Percentiles rank a stretch among this genome's conserved stretches.
Conservation (phyloP, 2,113 vertebrate genomes). For the Eclectus roratus region DNA sequence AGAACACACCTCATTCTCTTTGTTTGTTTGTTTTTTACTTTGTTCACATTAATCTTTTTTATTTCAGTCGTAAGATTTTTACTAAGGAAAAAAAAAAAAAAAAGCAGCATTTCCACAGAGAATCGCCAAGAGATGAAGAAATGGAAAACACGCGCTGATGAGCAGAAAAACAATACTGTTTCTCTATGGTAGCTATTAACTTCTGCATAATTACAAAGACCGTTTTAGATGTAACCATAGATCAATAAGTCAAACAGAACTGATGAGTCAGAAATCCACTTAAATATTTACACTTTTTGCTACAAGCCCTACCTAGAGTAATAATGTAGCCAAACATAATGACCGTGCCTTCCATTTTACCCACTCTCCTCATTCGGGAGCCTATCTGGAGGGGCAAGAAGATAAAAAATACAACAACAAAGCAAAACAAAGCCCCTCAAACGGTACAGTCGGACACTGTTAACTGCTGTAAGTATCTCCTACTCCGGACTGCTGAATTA, state of each 20-base stretch:
- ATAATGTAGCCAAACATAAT: neutral
- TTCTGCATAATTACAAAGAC: slow-evolving; percentile 11
- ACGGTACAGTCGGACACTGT: neutral
- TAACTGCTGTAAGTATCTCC: neutral
- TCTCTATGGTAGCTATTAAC: slow-evolving; percentile 57
- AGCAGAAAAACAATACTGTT: slow-evolving; percentile 24
- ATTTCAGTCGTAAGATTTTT: neutral
- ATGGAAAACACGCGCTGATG: slow-evolving; percentile 34
- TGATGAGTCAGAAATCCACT: slow-evolving; percentile 41
- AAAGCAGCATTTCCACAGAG: neutral
- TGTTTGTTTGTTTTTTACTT: neutral
- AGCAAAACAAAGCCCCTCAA: neutral
- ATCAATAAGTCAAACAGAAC: slow-evolving; percentile 40
- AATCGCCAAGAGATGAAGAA: slow-evolving; percentile 60
- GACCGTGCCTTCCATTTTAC: slow-evolving; percentile 37
- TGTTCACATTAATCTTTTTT: neutral
- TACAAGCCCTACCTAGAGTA: slow-evolving; percentile 14
- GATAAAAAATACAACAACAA: neutral
- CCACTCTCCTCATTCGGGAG: neutral
- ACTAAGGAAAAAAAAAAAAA: neutral
- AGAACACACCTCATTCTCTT: neutral
- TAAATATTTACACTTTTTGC: slow-evolving; percentile 46
- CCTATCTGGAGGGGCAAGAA: neutral
- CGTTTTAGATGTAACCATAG: neutral
- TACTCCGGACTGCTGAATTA: neutral